Evolutionary conservation across 2,797 vertebrate genomes (phyloP), one percentile per base, ranked within the genome.

Genomic region (Scolopax rusticola): DNA sequence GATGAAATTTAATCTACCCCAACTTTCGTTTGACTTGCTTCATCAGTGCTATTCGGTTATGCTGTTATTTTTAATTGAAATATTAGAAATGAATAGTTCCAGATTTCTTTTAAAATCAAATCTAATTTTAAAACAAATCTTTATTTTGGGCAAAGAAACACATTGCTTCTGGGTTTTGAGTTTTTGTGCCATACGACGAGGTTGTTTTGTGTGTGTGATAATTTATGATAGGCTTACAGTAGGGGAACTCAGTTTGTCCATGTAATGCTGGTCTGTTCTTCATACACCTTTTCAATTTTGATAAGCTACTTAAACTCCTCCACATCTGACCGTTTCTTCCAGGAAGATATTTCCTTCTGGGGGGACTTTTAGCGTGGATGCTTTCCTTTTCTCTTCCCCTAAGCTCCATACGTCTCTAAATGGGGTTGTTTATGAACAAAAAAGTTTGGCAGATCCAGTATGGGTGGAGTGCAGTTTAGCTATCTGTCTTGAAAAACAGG

Each of bases 201-300:
- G 7, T 43, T 20, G 47, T 51, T 36, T 75, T 45, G 3, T 3
- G 47, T 51, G 8, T 47, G 56, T n/a, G n/a, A 8, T n/a, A 2
- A 38, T 25, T 95, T 51, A 8, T 9, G 51, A 18, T 43, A 7
- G 50, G 11, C 4, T 63, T 24, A 6, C 8, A 28, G 24, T 23
- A 8, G 24, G 30, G 33, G 24, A 64, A 13, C 89, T 93, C 75
- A 93, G 76, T 94, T 97, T 90, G 86, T 79, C 93, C 79, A 57
- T 83, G 90, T 94, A 68, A 87, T 89, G 70, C 64, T 87, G 83
- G 13, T 85, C 70, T 95, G 67, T 84, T 94, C 93, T 92, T 95
- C 53, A 36, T 27, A 61, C 69, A 63, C 67, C 32, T 12, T 81
- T 93, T 84, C 43, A 43, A 57, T 91, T 96, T 63, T 75, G 50